A percentile compares a stretch with the other conserved stretches of the same genome.
Evolutionary conservation across 35 echinoderm and acorn worm species (phyloP).

Genomic region (Lytechinus variegatus): DNA sequence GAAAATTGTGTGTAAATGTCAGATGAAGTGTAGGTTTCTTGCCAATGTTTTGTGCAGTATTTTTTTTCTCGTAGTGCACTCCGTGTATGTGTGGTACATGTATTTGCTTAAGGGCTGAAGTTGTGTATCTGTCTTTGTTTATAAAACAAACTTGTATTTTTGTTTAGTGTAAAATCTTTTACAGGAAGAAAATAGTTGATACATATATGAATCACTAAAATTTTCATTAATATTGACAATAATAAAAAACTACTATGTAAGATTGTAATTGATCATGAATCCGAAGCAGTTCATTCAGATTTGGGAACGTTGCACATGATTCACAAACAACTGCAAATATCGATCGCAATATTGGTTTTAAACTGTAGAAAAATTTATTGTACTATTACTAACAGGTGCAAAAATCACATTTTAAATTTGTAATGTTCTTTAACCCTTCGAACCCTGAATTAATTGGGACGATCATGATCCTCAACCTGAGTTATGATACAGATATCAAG

Average conservation of each 20-base stretch:
- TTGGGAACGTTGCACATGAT: too few species aligned
- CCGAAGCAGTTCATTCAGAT: too few species aligned
- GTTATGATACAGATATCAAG: too few species aligned
- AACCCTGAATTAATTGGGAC: too few species aligned
- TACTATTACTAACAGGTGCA: too few species aligned
- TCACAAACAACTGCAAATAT: too few species aligned
- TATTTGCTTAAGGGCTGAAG: neutral
- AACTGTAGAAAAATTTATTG: too few species aligned
- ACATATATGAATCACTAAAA: neutral
- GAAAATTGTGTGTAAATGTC: neutral
- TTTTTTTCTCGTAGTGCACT: neutral
- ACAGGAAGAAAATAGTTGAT: neutral
- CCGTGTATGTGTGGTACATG: neutral
- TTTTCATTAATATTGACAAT: neutral
- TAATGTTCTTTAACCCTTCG: too few species aligned
- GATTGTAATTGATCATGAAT: too few species aligned
- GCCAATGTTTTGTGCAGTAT: neutral
- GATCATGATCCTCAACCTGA: too few species aligned
- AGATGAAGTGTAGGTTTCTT: neutral
- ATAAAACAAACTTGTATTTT: neutral
- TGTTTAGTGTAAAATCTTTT: neutral
- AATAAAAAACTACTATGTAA: neutral
- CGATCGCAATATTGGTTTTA: too few species aligned
- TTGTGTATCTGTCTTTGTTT: neutral
- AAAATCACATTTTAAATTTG: too few species aligned